A percentile compares a stretch with the other conserved stretches of the same genome.
Evolutionary conservation across 2,888 invertebrate genomes (phyloP).

Genomic region (Crepidodera aurea): DNA sequence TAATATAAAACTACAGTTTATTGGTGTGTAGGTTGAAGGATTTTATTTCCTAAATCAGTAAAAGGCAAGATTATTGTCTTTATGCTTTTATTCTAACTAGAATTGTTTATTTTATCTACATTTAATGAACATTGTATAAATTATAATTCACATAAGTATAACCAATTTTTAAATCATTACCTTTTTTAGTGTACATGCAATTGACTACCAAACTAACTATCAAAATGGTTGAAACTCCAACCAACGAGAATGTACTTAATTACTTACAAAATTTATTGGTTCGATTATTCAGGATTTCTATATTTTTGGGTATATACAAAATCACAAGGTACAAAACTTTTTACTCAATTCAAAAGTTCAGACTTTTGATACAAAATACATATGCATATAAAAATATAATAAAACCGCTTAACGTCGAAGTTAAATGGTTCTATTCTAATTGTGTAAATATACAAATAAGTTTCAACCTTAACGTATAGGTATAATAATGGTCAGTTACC

Average conservation of each 20-base stretch:
- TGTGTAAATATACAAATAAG: slow-evolving; percentile 31
- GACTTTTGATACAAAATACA: slow-evolving; percentile 45
- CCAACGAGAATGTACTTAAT: no score
- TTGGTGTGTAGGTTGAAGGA: not conserved
- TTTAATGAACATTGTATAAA: not conserved
- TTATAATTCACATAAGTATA: not conserved
- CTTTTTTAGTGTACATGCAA: no score
- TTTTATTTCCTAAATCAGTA: slow-evolving; percentile 16
- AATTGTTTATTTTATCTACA: not conserved
- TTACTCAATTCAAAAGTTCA: slow-evolving; percentile 31
- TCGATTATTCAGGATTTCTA: no score
- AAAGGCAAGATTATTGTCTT: slow-evolving; percentile 20
- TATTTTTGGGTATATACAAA: slow-evolving; percentile 2
- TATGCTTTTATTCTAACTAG: slow-evolving; percentile 20
- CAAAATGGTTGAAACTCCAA: no score
- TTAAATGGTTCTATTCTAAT: slow-evolving; percentile 32
- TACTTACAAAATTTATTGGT: no score
- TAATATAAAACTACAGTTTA: not conserved
- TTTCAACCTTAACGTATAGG: slow-evolving; percentile 27
- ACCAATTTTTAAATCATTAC: not conserved
- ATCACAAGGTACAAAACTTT: slow-evolving; percentile 14
- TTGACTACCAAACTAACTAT: no score
- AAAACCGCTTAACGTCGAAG: slow-evolving; percentile 44
- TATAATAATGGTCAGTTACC: slow-evolving; percentile 43
- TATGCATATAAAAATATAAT: slow-evolving; percentile 50